Evolutionary conservation across 2,797 vertebrate genomes (phyloP).

Genomic region (Siniperca obscura): DNA sequence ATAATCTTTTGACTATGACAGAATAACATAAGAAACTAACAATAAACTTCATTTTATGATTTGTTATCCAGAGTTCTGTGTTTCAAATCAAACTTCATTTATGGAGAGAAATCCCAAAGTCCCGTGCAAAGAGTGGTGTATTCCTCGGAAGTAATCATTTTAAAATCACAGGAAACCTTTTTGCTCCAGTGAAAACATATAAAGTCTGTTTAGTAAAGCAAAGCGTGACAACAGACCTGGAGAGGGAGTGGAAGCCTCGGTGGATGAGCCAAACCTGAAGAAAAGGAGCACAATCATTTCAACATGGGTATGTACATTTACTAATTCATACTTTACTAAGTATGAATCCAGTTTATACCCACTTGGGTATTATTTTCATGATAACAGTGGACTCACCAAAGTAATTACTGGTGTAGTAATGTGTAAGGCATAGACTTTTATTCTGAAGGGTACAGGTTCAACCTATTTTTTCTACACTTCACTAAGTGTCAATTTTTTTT

Average conservation of each 20-base stretch:
- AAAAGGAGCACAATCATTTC: conserved; percentile 30
- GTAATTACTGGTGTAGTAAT: background rate
- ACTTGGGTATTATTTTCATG: background rate
- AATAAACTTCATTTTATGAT: no score
- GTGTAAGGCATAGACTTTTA: background rate
- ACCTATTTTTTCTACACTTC: background rate
- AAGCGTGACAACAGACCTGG: conserved; percentile 63
- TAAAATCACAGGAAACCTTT: background rate
- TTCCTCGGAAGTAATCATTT: background rate
- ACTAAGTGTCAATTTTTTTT: background rate
- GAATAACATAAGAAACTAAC: background rate
- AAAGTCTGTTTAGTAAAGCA: background rate
- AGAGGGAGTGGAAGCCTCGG: conserved; percentile 83
- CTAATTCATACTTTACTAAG: background rate
- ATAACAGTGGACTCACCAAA: background rate
- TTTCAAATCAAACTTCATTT: background rate
- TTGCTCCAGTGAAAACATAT: background rate
- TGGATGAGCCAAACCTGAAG: conserved; percentile 87
- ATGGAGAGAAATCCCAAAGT: background rate
- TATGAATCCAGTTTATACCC: background rate
- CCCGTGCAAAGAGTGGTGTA: background rate
- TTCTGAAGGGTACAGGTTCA: background rate
- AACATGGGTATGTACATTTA: background rate
- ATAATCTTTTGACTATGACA: background rate
- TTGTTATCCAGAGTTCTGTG: background rate